These are phyloP conservation scores for Piliocolobus tephrosceles DNA, from an alignment of 2,113 vertebrate species.

Conservation along the genomic window DNA sequence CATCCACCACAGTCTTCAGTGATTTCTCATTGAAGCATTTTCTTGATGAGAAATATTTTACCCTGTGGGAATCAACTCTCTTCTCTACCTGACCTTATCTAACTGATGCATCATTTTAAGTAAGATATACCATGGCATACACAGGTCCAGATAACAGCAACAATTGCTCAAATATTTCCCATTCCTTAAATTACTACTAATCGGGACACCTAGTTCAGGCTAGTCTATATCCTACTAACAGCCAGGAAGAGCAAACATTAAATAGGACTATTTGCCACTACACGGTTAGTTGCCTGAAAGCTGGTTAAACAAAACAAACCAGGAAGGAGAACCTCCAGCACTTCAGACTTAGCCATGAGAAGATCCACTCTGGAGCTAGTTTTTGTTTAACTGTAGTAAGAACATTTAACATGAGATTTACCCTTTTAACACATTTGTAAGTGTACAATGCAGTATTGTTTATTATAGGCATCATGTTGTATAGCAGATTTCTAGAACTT, in stretches of 20 bases:
- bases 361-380: neutral
- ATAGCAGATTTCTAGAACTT: neutral
- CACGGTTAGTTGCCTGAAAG: neutral
- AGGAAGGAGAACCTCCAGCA: neutral
- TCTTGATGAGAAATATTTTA: constrained; percentile 36
- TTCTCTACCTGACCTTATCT: neutral
- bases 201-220: neutral
- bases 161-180: neutral
- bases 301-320: neutral
- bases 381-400: neutral
- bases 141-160: neutral
- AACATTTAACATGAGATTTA: neutral
- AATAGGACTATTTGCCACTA: neutral
- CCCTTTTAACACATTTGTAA: too few species aligned
- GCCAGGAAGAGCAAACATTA: neutral
- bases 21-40: neutral
- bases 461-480: neutral
- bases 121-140: neutral
- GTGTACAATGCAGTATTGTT: neutral
- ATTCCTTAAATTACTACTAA: neutral
- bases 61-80: neutral
- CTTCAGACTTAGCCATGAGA: neutral
- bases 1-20: neutral
- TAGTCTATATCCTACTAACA: neutral
- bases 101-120: neutral